A percentile compares a stretch with the other conserved stretches of the same genome.
phyloP scores from a whole-genome alignment of 2,113 vertebrate species.

The Malurus cyaneus region DNA sequence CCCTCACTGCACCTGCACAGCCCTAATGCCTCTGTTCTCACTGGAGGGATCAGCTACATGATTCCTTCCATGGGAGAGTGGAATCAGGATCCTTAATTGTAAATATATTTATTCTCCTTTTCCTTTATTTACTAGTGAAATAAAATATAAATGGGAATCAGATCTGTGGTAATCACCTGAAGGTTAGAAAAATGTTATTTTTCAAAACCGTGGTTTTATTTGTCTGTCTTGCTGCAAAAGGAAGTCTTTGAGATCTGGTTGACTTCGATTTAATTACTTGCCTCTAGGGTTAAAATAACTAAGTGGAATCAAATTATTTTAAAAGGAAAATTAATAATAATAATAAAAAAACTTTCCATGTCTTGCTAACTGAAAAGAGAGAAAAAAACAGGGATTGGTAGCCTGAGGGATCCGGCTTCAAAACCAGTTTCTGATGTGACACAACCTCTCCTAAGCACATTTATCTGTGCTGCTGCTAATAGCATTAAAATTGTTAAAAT shows the following conservation, averaged over 20 bases:
- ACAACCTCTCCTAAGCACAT: neutral
- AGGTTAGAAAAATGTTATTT: neutral
- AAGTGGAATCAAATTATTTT: neutral
- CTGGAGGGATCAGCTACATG: neutral
- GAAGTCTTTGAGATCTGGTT: constrained; percentile 1
- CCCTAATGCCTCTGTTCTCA: neutral
- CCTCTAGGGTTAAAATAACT: neutral
- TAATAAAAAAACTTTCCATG: neutral
- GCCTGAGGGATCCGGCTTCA: neutral
- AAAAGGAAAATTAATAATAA: neutral
- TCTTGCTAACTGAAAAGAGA: neutral
- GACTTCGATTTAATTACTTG: neutral
- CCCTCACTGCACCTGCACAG: neutral
- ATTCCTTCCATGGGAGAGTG: neutral
- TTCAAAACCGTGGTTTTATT: neutral
- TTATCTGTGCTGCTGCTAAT: neutral
- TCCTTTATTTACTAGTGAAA: neutral
- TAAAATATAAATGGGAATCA: neutral
- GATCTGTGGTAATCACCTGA: neutral
- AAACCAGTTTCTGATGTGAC: neutral
- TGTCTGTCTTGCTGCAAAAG: neutral
- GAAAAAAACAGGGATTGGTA: neutral
- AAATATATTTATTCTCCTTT: neutral
- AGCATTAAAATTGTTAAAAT: neutral
- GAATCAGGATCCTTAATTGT: neutral